Evolutionary conservation across 2,113 vertebrate species (phyloP), one percentile per base, ranked within the genome.

Genomic region (Oenanthe oenanthe): DNA sequence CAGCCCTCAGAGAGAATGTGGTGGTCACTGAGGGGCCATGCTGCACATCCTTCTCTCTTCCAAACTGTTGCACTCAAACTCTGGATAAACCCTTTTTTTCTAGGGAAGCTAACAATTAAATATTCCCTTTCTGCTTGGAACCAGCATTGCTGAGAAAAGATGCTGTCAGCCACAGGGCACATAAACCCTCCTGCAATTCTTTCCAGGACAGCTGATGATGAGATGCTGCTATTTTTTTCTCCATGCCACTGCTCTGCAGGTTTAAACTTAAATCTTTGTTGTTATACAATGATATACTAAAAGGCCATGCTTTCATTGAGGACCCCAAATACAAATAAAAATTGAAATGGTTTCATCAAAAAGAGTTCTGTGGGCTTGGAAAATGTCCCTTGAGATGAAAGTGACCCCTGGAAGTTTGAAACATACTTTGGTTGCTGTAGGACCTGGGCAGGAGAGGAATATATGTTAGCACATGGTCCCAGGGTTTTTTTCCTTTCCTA

Each of bases 41-140:
- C 20, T 68, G 34, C 60, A 38, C 21, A 25, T 71, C 48, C n/a
- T 87, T n/a, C 62, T 86, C 65, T 68, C 57, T 80, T 62, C 61
- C 62, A 47, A 13, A 20, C 12, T 79, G 25, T 7, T 51, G 26
- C 6, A 26, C 29, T 56, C 12, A 86, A 91, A n/a, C 25, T 18
- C 36, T 7, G 9, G 51, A 34, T 57, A 43, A 85, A 53, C 25
- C 34, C 38, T 42, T 77, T 60, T 85, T 84, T 88, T 85, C 50
- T 61, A 72, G 80, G 73, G 66, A 83, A 95, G 10, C 9, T n/a
- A 45, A 15, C 9, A 70, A 51, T 28, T 48, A 56, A 94, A 92
- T 53, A 65, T 47, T 88, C 56, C 56, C n/a, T 91, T 76, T 77
- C 62, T 92, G 7, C 54, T 85, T 28, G 72, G 61, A 87, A 57